A percentile compares a stretch with the other conserved stretches of the same genome.
phyloP scores from a whole-genome alignment of 2,797 vertebrate genomes.

The Cyprinella venusta region DNA sequence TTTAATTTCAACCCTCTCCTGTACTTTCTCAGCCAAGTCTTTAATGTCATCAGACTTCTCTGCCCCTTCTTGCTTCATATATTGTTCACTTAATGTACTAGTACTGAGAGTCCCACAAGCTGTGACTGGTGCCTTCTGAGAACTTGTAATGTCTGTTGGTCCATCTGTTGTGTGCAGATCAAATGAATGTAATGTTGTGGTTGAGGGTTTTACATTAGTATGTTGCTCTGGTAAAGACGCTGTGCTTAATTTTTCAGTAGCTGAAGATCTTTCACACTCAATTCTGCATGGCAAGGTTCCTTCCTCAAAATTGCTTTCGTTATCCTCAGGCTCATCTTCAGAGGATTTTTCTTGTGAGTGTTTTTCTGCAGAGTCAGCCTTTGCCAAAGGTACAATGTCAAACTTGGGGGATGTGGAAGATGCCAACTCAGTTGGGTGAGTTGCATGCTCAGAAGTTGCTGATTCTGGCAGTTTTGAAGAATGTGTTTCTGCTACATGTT shows the following conservation, averaged over 20 bases:
- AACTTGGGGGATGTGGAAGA: conserved; percentile 71
- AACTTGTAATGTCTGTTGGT: conserved; percentile 75
- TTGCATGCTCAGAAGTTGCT: conserved; percentile 26
- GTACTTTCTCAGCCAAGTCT: conserved; percentile 52
- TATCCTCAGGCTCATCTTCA: conserved; percentile 68
- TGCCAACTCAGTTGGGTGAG: conserved; percentile 60
- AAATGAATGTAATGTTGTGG: conserved; percentile 60
- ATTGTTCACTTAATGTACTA: conserved; percentile 55
- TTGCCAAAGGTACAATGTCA: conserved; percentile 80
- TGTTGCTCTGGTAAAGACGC: conserved; percentile 57
- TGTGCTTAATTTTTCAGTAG: conserved; percentile 60
- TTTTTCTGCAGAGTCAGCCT: conserved; percentile 71
- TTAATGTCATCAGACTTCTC: conserved; percentile 39
- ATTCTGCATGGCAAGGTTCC: conserved; percentile 70
- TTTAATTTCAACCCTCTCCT: conserved; percentile 33
- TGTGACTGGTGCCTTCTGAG: conserved; percentile 60
- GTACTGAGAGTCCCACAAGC: conserved; percentile 63
- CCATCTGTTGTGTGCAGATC: conserved; percentile 74
- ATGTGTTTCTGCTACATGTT: conserved; percentile 14
- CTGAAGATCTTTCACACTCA: conserved; percentile 74
- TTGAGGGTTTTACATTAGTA: conserved; percentile 54
- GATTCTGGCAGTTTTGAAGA: conserved; percentile 39
- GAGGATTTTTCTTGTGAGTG: conserved; percentile 67
- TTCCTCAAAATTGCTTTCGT: conserved; percentile 71
- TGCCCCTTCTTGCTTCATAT: conserved; percentile 60